Base-by-base conservation (phyloP, 1,140 invertebrate genomes). In the Drosophila sturtevanti region DNA sequence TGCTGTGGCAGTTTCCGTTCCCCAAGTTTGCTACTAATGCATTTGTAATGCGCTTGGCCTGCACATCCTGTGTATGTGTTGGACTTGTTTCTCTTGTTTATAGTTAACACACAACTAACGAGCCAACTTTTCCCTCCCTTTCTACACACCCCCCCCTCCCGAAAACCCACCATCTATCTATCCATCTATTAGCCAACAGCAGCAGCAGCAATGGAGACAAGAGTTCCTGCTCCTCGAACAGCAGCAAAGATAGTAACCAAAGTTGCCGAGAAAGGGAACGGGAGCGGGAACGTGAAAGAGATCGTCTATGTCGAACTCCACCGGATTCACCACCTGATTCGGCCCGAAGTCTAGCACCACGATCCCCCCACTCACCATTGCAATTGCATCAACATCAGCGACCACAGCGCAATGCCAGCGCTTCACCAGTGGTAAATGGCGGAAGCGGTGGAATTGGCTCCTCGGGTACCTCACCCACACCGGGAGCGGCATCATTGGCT, bases 281-380 rank as follows among this genome's bases (percentile, higher is more conserved):
- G 6, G 76, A 74, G 12, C 27, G 76, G 2, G 77, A 81, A n/a
- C 37, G 67, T 0, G 78, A 85, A 6, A 66, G 71, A 27, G 90
- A 70, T 87, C 91, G 81, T 2, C 54, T 82, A 0, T 87, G 84
- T 31, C 79, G 82, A 24, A 79, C 75, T 11, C 82, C 93, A 7
- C 93, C 93, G 7, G 93, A 93, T 65, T 93, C 93, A 1, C 93
- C 93, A 38, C 84, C 79, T 12, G 93, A 93, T 73, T 90, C 92
- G 16, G 91, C 92, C 4, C 90, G 92, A 58, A 92, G 92, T 34
- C 76, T 92, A 41, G 80, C 81, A n/a, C 91, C 92, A 5, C 91
- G 85, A 27, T 91, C 90, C 14, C 89, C 92, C 14, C 92, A 92
- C 60, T 92, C 92, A 4, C 93, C 93, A 6, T 14, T 14, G n/a